Base-by-base conservation (phyloP, 2,113 vertebrate species). In the Psilopsiagon aurifrons region DNA sequence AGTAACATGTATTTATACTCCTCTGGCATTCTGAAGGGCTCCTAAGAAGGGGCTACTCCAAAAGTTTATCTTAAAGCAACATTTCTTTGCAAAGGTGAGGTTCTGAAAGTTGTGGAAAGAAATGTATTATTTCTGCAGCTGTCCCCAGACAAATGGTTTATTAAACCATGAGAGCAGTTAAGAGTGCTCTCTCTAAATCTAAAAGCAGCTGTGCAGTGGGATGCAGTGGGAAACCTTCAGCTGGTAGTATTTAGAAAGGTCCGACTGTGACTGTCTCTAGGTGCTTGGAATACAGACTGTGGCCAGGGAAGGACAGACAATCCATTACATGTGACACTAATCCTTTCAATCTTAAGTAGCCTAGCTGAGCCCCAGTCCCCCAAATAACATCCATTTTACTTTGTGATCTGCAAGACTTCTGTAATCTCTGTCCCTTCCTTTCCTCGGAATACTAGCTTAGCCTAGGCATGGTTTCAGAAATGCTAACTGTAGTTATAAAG, bases 201-300 rank as follows among this genome's bases (percentile, higher is more conserved):
- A 66, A 66, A 92, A 79, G 91, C 90, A 94, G 95, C 95, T 94
- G 92, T 95, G 92, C 94, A 91, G 85, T 86, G 74, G 83, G 95
- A 92, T 93, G 84, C 91, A 95, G 95, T 96, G 95, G 95, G 96
- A 97, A 96, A 95, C 81, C 92, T 91, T 95, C 96, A 97, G 96
- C 92, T 95, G 94, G 95, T 37, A 93, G 86, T 76, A 91, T 91
- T 96, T 92, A 94, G 74, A 85, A 66, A 55, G 63, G 66, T 74
- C 70, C 35, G 49, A 92, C 24, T 94, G 78, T 89, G 88, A 92
- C 90, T 92, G 92, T 83, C 86, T 94, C 91, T 93, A 73, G 88
- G 88, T 92, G 92, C 94, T 67, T 85, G 81, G 91, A 95, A 97
- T 85, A 96, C 70, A 89, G 70, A 66, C 83, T 95, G 66, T 69